Conservation (phyloP, 1,140 invertebrate genomes). For the Drosophila mauritiana region DNA sequence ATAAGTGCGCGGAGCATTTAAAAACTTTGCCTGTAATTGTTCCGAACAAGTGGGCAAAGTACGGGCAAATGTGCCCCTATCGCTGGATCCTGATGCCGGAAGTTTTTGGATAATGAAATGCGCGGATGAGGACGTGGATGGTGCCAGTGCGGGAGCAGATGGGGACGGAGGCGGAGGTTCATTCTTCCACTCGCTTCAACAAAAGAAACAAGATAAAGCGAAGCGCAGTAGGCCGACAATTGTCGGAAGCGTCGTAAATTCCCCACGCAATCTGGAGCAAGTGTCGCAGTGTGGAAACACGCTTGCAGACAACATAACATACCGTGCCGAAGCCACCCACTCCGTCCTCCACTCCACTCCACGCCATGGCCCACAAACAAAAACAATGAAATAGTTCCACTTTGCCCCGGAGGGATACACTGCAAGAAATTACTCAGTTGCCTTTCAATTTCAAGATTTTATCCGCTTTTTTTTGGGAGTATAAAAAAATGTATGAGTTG, state of each 20-base stretch:
- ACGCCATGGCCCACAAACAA: slow-evolving; percentile 13
- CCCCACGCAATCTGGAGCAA: slow-evolving; percentile 80
- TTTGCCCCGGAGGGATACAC: slow-evolving; percentile 7
- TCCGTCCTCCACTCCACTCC: background rate
- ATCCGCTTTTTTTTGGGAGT: background rate
- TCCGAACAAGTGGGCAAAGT: slow-evolving; percentile 49
- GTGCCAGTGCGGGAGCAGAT: slow-evolving; percentile 3
- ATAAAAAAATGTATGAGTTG: background rate
- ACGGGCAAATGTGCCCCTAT: slow-evolving; percentile 59
- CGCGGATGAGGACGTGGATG: slow-evolving; percentile 10
- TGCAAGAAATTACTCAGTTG: background rate
- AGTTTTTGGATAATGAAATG: slow-evolving; percentile 75
- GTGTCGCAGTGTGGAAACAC: slow-evolving; percentile 78
- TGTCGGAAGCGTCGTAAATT: slow-evolving; percentile 75
- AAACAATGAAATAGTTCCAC: slow-evolving; percentile 54
- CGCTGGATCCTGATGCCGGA: slow-evolving; percentile 60
- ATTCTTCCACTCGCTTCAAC: slow-evolving; percentile 14
- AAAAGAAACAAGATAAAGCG: slow-evolving; percentile 51
- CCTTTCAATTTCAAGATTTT: background rate
- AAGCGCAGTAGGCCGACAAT: slow-evolving; percentile 47
- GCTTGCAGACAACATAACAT: slow-evolving; percentile 53
- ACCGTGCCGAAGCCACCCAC: slow-evolving; percentile 5
- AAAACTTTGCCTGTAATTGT: slow-evolving; percentile 66
- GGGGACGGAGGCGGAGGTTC: background rate
- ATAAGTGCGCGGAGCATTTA: slow-evolving; percentile 52